phyloP scores from a whole-genome alignment of 1,140 invertebrate species.

The Olivierus martensii region DNA sequence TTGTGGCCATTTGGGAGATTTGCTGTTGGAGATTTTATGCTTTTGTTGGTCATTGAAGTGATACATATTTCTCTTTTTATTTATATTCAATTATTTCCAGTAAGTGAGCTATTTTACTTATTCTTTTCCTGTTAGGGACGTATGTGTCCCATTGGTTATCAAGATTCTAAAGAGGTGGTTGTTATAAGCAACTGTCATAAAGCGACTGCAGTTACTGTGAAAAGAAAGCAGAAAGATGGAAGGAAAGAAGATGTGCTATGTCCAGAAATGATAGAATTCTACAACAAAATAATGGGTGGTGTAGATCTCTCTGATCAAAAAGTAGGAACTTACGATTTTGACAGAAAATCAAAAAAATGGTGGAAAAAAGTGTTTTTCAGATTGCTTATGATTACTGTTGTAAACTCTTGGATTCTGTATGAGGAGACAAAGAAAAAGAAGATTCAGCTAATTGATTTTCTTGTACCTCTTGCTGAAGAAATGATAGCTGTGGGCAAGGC shows the following conservation, averaged over 20 bases:
- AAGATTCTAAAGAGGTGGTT: slow-evolving; percentile 20
- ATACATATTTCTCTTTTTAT: too few species aligned
- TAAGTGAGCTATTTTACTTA: too few species aligned
- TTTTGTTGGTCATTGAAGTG: too few species aligned
- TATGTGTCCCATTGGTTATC: too few species aligned
- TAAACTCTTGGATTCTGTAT: slow-evolving; percentile 17
- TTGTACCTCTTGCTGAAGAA: slow-evolving; percentile 17
- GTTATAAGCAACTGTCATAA: slow-evolving; percentile 19
- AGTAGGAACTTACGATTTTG: slow-evolving; percentile 17
- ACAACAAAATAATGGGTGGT: slow-evolving; percentile 33
- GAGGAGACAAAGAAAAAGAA: slow-evolving; percentile 12
- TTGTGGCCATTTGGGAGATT: too few species aligned
- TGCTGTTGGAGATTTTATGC: too few species aligned
- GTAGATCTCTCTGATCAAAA: slow-evolving; percentile 32
- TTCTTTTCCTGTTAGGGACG: too few species aligned
- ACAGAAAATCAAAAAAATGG: slow-evolving; percentile 20
- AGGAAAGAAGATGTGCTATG: slow-evolving; percentile 13
- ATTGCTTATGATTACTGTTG: slow-evolving; percentile 12
- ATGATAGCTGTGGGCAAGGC: slow-evolving; percentile 11
- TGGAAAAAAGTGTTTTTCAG: slow-evolving; percentile 21
- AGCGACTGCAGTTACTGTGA: slow-evolving; percentile 6
- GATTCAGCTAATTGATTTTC: slow-evolving; percentile 9
- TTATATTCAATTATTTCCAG: too few species aligned
- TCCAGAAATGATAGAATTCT: slow-evolving; percentile 29
- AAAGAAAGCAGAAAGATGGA: slow-evolving; percentile 12